Evolutionary conservation across 2,113 vertebrate genomes (phyloP), one percentile per base, ranked within the genome.

Genomic region (Scalopus aquaticus): DNA sequence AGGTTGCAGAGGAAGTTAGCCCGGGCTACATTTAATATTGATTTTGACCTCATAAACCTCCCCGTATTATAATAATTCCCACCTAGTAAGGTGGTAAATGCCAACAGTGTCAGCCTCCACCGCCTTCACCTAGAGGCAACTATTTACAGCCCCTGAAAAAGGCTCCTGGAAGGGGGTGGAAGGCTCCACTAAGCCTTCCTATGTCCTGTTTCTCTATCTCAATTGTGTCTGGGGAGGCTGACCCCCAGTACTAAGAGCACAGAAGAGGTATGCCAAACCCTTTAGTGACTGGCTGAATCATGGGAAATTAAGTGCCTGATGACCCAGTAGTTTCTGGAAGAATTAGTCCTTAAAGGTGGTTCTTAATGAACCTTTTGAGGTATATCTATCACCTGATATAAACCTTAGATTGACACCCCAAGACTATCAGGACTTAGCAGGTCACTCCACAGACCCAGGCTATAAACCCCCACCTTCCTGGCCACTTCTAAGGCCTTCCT

Each of bases 121-220:
- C n/a, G 39, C 58, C 51, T 60, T 51, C 42, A 13, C 37, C 49
- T 19, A 56, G 51, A 85, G n/a, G n/a, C 26, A 28, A 65, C 60
- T 7, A 51, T 10, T 42, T 85, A 26, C 49, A 12, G 78, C 37
- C 46, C 46, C 62, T 7, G 89, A 9, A 64, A 78, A 83, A 65
- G 56, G 20, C 22, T 6, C 1, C 0, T 22, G 7, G 20, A 54
- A 56, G 37, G 39, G 19, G 6, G 5, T 8, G 1, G 19, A 30
- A 6, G 28, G 49, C 81, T 51, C 20, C 2, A 1, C 2, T 35
- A 54, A 11, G 37, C 19, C 70, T 37, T 15, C 19, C 44, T 20
- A 1, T 37, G 5, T 8, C 70, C 39, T 78, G 67, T 28, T 0
- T 56, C 58, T 58, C 13, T 11, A 4, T 46, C 58, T 46, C 35